phyloP scores from a whole-genome alignment of 2,888 invertebrate species.

The Athripsodes cinereus region DNA sequence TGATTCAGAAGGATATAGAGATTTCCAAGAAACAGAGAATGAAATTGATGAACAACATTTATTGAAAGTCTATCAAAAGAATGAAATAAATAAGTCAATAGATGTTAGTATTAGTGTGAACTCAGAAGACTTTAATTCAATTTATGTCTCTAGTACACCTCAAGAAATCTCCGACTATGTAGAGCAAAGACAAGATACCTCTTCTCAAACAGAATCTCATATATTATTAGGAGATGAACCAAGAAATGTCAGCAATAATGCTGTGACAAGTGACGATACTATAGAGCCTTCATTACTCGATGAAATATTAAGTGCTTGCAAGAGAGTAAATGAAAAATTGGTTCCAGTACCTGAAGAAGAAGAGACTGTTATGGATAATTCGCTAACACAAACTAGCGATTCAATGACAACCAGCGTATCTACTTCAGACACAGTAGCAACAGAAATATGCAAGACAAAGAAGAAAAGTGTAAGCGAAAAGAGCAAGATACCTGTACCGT shows the following conservation, averaged over 20 bases:
- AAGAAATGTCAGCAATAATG: not conserved
- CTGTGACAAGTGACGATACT: constrained; percentile 30
- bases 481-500: constrained; percentile 52
- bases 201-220: not conserved
- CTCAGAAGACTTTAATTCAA: not conserved
- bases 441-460: constrained; percentile 51
- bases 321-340: constrained; percentile 44
- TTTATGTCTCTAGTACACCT: not conserved
- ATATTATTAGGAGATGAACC: not conserved
- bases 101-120: constrained; percentile 25
- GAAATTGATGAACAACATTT: constrained; percentile 43
- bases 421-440: constrained; percentile 65
- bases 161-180: not conserved
- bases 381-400: constrained; percentile 57
- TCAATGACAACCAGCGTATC: constrained; percentile 61
- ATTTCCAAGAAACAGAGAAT: constrained; percentile 41
- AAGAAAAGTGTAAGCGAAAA: constrained; percentile 45
- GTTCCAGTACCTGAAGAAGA: constrained; percentile 60
- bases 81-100: constrained; percentile 45
- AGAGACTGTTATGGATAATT: constrained; percentile 48
- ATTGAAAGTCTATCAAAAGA: constrained; percentile 45
- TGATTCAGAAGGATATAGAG: constrained; percentile 41
- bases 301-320: constrained; percentile 44
- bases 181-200: not conserved
- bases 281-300: constrained; percentile 44